phyloP scores from a whole-genome alignment of 2,113 vertebrate genomes.

The Dicrurus megarhynchus region DNA sequence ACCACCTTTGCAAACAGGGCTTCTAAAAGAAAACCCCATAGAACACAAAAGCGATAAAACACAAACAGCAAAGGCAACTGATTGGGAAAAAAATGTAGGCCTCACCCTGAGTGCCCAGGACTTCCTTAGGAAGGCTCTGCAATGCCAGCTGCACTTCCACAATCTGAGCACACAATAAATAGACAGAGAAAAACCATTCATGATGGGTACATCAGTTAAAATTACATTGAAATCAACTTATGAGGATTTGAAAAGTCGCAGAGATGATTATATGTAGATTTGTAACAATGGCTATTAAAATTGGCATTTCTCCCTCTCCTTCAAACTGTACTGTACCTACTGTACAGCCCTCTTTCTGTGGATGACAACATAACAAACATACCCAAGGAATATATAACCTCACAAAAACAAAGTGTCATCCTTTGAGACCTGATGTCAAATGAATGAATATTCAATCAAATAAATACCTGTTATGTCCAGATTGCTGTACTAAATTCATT shows the following conservation, averaged over 20 bases:
- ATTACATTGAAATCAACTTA: background rate
- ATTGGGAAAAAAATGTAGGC: background rate
- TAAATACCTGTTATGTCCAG: conserved; percentile 57
- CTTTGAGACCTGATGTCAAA: conserved; percentile 39
- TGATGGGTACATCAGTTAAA: background rate
- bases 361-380: conserved; percentile 12
- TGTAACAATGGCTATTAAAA: conserved; percentile 36
- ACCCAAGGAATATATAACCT: conserved; percentile 38
- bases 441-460: conserved; percentile 61
- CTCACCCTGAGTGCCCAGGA: background rate
- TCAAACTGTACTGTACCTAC: background rate
- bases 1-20: background rate
- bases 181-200: conserved; percentile 5
- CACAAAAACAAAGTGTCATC: conserved; percentile 38
- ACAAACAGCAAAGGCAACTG: background rate
- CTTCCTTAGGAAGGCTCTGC: background rate
- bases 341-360: background rate
- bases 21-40: background rate
- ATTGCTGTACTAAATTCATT: conserved; percentile 26
- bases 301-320: conserved; percentile 7
- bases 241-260: background rate
- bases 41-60: background rate
- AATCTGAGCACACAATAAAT: background rate
- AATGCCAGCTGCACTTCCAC: conserved; percentile 13
- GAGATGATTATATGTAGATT: background rate